phyloP scores from a whole-genome alignment of 2,888 invertebrate genomes.

The Nephrotoma appendiculata region DNA sequence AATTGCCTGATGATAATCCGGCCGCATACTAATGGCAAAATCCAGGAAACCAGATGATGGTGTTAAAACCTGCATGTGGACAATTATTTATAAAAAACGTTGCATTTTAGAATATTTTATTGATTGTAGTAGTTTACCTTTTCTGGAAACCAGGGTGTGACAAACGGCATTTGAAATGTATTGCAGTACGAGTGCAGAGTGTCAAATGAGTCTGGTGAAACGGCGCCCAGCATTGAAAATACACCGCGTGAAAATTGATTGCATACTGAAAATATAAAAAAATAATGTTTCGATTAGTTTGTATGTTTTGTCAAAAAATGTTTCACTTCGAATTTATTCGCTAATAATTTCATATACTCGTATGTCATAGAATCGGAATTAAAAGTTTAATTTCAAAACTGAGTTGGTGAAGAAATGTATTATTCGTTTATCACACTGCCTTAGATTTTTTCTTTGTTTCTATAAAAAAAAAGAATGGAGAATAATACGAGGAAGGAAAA shows the following conservation, averaged over 20 bases:
- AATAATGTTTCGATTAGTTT: neutral
- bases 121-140: slow-evolving; percentile 41
- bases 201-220: slow-evolving; percentile 87
- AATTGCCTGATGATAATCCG: slow-evolving; percentile 89
- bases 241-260: slow-evolving; percentile 81
- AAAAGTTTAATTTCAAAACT: no score
- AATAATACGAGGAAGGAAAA: no score
- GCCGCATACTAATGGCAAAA: slow-evolving; percentile 85
- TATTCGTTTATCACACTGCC: no score
- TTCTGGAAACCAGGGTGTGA: slow-evolving; percentile 88
- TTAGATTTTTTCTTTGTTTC: no score
- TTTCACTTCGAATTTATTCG: no score
- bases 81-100: neutral
- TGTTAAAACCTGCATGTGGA: slow-evolving; percentile 50
- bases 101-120: slow-evolving; percentile 9
- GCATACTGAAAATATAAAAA: slow-evolving; percentile 51
- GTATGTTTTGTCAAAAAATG: no score
- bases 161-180: slow-evolving; percentile 90
- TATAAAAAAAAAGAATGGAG: no score
- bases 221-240: slow-evolving; percentile 79
- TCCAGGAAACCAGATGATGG: slow-evolving; percentile 81
- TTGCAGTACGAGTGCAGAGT: slow-evolving; percentile 88
- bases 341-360: no score
- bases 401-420: no score
- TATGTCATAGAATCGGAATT: no score